Percentiles rank a stretch among this genome's conserved stretches.
Conservation (phyloP, 2,888 invertebrate species). For the Colletes collaris region DNA sequence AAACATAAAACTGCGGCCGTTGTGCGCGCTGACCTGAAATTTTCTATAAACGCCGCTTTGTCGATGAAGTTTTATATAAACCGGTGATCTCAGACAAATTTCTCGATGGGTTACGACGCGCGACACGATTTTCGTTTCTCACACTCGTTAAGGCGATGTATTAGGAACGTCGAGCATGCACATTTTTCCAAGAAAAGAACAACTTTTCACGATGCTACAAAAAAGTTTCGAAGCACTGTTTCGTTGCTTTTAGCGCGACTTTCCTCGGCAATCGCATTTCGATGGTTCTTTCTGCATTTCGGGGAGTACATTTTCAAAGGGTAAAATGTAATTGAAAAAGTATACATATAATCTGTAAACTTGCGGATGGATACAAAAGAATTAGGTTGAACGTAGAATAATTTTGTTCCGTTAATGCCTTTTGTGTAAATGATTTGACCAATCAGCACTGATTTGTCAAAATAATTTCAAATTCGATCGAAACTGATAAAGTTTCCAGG, state of each 20-base stretch:
- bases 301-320: no score
- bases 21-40: constrained; percentile 39
- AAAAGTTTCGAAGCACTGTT: no score
- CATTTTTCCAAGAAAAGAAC: no score
- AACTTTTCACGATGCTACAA: not conserved
- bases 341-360: no score
- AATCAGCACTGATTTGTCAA: no score
- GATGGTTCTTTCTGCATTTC: not conserved
- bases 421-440: no score
- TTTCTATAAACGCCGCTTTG: constrained; percentile 46
- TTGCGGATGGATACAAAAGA: no score
- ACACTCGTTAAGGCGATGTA: not conserved
- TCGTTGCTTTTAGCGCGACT: no score
- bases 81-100: constrained; percentile 44
- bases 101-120: constrained; percentile 20
- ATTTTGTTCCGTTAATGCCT: no score
- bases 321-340: no score
- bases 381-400: no score
- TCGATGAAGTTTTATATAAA: constrained; percentile 47
- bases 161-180: not conserved
- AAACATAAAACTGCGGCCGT: constrained; percentile 41
- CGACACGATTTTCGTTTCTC: constrained; percentile 19
- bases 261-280: not conserved
- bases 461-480: no score
- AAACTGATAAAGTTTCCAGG: not conserved